These are phyloP conservation scores for Pentalonia nigronervosa DNA, from an alignment of 1,140 invertebrate species.

Conservation along the genomic window DNA sequence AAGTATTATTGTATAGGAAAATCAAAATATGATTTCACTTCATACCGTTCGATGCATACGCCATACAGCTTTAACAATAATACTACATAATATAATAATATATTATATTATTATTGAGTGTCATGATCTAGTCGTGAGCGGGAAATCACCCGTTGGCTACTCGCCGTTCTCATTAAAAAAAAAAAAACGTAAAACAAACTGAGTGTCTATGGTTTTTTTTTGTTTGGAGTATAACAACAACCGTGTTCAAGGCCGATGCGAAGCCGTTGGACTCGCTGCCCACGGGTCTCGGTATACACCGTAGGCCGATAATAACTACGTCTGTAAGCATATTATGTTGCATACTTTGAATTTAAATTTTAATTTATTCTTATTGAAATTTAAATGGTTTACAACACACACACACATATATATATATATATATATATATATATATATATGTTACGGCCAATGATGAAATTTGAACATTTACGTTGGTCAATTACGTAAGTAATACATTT, in stretches of 20 bases:
- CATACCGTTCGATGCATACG: neutral
- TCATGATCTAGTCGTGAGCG: neutral
- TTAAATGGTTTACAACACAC: too few species aligned
- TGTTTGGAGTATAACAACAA: neutral
- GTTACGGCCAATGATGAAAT: too few species aligned
- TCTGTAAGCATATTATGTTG: neutral
- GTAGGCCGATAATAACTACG: neutral
- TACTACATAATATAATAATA: neutral
- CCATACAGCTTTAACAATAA: neutral
- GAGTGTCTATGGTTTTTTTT: neutral
- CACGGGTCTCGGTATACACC: neutral
- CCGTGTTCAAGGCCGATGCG: neutral
- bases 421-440: too few species aligned
- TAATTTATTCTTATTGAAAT: neutral
- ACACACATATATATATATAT: too few species aligned
- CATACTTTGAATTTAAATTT: neutral
- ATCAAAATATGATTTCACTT: neutral
- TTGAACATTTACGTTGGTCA: too few species aligned
- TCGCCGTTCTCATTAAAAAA: neutral
- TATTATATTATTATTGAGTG: neutral
- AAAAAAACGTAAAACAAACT: neutral
- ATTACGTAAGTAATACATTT: too few species aligned
- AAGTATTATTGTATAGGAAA: neutral
- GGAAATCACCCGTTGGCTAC: neutral
- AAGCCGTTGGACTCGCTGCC: neutral